Evolutionary conservation across 2,888 invertebrate species (phyloP), one percentile per base, ranked within the genome.

Genomic region (Gibbula magus): DNA sequence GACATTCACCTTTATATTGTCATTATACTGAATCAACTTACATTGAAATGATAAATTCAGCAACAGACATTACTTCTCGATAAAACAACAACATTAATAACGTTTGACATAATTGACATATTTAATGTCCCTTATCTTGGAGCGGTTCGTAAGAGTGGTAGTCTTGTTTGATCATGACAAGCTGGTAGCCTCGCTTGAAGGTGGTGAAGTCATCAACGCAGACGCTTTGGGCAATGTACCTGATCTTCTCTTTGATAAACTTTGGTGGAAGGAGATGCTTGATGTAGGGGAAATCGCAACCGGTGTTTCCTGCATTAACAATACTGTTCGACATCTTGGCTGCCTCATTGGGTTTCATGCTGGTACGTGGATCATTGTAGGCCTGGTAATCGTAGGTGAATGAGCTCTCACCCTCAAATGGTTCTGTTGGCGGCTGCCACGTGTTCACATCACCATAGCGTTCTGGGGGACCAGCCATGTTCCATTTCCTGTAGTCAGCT

Each of bases 401-500:
- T 45, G 92, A 92, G 54, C 91, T 89, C 77, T 89, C 85, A 10
- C 92, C 93, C 51, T 90, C 89, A 85, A 93, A 93, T 51, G 84
- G 87, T 75, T 88, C 88, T 25, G 84, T 86, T 8, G 92, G 91
- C 25, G 92, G 91, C 39, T 83, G 79, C 90, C 91, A 91, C 5
- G 84, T 84, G 7, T 83, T 85, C 20, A 87, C 86, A 61, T 80
- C 85, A 7, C 82, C 84, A 75, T 85, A 87, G 8, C 84, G 82
- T 25, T 84, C 81, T 16, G 84, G 84, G 25, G 87, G 82, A 35
- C 84, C 84, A 22, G 82, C 79, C 35, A 87, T 76, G 18, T 88
- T 89, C 92, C 92, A 92, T 79, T 89, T 89, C 56, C 87, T 87
- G 84, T 91, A 92, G 83, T 92, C 92, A 83, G 86, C 92, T 92